Evolutionary conservation across 2,113 vertebrate species (phyloP), one percentile per base, ranked within the genome.

Genomic region (Phalacrocorax aristotelis): DNA sequence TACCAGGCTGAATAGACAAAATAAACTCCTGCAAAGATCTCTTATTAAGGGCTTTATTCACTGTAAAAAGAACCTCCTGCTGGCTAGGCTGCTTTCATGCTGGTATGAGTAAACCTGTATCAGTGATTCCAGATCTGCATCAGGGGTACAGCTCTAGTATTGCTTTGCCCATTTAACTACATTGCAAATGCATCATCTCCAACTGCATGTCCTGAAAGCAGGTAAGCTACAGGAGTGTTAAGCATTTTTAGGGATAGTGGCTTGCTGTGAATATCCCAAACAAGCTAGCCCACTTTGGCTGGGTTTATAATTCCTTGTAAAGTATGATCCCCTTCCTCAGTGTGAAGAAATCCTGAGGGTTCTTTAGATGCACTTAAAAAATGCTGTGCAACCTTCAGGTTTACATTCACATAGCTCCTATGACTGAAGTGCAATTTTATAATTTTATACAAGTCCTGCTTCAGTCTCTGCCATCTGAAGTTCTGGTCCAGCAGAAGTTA

Each of bases 21-120:
- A 46, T 12, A 40, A 80, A 26, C 11, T 57, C 18, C 27, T 51
- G 21, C 3, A 18, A 44, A 66, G 30, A 14, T 0, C 21, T 65
- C 0, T 0, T 5, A 11, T 3, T 60, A 38, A 58, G 19, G 5
- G 2, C 4, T 68, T 51, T 54, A 13, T 3, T 89, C 11, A 3
- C 15, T 19, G 34, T 23, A 30, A 15, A n/a, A 15, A n/a, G 17
- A 10, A 22, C 10, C 3, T 27, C 29, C 1, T n/a, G 26, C 11
- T 30, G 2, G 8, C 3, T 60, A 13, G n/a, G 20, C 9, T 83
- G 11, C 2, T 6, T 72, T 58, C 22, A 8, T 15, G 4, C 11
- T 20, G 22, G 9, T 26, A 8, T 29, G 15, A 29, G 11, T 15
- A 55, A n/a, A 7, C 7, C 13, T 32, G 10, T 3, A 13, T 5